Conservation (phyloP, 2,113 vertebrate genomes). For the Amazona guildingii region DNA sequence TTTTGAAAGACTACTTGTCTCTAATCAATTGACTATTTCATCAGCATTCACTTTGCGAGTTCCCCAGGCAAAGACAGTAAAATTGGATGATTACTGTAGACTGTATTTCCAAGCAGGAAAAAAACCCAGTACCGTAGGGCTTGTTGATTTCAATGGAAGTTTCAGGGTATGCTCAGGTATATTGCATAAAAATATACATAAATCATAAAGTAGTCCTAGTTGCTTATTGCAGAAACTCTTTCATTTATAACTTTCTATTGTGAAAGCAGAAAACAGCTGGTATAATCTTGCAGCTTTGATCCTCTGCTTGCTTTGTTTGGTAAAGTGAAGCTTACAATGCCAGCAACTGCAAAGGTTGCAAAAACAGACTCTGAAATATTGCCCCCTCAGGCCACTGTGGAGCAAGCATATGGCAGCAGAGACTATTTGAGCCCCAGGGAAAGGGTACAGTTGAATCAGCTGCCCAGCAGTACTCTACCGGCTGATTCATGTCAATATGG, state of each 20-base stretch:
- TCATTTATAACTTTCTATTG: not conserved
- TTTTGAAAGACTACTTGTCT: conserved; percentile 39
- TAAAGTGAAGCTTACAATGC: not conserved
- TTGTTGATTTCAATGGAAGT: not conserved
- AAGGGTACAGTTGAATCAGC: not conserved
- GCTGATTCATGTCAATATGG: not conserved
- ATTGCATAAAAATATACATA: not conserved
- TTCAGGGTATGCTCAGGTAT: not conserved
- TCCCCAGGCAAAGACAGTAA: conserved; percentile 45
- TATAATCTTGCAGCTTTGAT: not conserved
- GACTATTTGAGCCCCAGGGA: not conserved
- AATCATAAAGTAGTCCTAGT: not conserved
- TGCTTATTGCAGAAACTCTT: not conserved
- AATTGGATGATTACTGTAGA: conserved; percentile 25
- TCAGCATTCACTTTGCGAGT: not conserved
- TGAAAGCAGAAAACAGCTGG: not conserved
- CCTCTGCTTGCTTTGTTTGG: not conserved
- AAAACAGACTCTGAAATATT: not conserved
- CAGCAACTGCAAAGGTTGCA: not conserved
- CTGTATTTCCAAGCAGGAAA: not conserved
- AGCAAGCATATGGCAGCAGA: conserved; percentile 1
- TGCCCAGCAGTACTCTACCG: not conserved
- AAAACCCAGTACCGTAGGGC: not conserved
- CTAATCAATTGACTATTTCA: conserved; percentile 63
- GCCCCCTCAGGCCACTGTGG: not conserved